phyloP scores from a whole-genome alignment of 92 coral and sea anemone genomes.

The Muricea muricata region DNA sequence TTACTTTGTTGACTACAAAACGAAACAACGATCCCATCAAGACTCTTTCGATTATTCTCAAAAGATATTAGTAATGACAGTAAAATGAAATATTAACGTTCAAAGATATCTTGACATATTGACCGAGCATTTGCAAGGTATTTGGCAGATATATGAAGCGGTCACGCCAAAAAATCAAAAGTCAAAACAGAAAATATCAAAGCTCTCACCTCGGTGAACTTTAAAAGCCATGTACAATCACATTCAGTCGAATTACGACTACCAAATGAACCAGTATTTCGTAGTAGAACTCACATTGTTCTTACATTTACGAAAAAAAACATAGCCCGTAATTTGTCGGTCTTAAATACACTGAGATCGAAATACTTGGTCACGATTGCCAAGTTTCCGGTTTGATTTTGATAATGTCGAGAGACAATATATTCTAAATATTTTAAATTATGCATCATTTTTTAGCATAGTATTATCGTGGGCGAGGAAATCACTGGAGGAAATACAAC shows the following conservation, averaged over 20 bases:
- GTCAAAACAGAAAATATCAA: background rate
- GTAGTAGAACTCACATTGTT: background rate
- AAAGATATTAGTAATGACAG: background rate
- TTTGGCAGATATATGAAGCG: background rate
- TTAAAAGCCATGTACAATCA: conserved; percentile 63
- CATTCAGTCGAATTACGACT: background rate
- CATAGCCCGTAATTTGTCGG: background rate
- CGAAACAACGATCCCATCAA: conserved; percentile 33
- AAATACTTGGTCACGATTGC: background rate
- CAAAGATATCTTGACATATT: background rate
- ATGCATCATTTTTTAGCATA: background rate
- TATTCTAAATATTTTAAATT: background rate
- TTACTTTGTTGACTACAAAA: conserved; percentile 87
- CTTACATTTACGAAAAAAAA: background rate
- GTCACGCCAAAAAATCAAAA: background rate
- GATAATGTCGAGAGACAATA: background rate
- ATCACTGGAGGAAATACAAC: no score
- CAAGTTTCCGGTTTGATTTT: conserved; percentile 13
- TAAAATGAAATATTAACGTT: background rate
- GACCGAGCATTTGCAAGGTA: background rate
- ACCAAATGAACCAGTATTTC: background rate
- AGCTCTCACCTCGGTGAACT: conserved; percentile 90
- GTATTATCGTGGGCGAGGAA: no score
- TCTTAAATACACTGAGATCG: background rate
- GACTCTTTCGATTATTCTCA: background rate